These are phyloP conservation scores for Megamerina dolium DNA, from an alignment of 2,888 invertebrate genomes.

Conservation along the genomic window DNA sequence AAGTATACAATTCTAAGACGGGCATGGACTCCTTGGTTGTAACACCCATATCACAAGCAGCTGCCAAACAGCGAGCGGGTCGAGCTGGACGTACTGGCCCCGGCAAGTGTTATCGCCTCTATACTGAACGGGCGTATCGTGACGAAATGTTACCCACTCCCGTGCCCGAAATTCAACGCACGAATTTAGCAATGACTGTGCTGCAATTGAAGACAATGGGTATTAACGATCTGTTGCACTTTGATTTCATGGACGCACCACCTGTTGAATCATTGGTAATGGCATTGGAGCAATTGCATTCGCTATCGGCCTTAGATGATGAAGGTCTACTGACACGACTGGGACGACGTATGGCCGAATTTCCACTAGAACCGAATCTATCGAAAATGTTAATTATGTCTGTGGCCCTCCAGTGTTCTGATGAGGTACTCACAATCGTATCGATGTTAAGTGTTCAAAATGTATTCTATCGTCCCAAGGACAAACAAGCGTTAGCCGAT, in stretches of 20 bases:
- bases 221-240: conserved; percentile 94
- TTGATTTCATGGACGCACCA: conserved; percentile 99
- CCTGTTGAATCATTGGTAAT: conserved; percentile 96
- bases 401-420: conserved; percentile 93
- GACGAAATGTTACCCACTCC: conserved; percentile 99
- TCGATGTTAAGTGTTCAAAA: conserved; percentile 99
- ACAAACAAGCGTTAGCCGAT: conserved; percentile 94
- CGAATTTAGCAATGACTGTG: conserved; percentile 90
- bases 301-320: conserved; percentile 92
- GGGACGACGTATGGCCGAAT: conserved; percentile 94
- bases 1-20: conserved; percentile 94
- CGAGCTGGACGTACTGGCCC: conserved; percentile 97
- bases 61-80: conserved; percentile 95
- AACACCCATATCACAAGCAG: conserved; percentile 90
- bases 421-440: conserved; percentile 96
- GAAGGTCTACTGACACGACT: conserved; percentile 80
- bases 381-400: conserved; percentile 99
- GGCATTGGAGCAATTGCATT: conserved; percentile 95
- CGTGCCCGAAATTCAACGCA: conserved; percentile 97
- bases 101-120: conserved; percentile 93
- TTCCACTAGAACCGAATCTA: conserved; percentile 95
- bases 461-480: conserved; percentile 92
- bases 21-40: conserved; percentile 99
- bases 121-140: conserved; percentile 95
- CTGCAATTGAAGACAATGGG: conserved; percentile 98